Conservation (phyloP, 2,888 invertebrate genomes). For the Temnothorax ravouxi region DNA sequence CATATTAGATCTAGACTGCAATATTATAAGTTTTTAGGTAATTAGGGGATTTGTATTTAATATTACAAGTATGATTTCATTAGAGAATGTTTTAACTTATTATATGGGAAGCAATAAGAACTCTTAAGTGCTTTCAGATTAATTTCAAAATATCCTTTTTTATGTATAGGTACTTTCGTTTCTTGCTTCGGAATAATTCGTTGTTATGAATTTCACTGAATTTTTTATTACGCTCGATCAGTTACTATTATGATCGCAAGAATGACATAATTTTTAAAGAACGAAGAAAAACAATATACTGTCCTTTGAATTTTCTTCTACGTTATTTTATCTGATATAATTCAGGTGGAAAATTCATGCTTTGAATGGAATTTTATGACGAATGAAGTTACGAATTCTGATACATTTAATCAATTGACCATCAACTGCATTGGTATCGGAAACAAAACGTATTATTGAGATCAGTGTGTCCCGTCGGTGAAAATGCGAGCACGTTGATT, state of each 20-base stretch:
- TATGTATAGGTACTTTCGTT: not conserved
- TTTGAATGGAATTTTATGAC: not conserved
- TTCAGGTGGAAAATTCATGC: not conserved
- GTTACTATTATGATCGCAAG: not conserved
- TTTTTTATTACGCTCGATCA: too few relatives aligned
- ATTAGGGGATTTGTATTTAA: not conserved
- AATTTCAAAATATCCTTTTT: not conserved
- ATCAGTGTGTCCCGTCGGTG: slow-evolving; percentile 1
- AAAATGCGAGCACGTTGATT: slow-evolving; percentile 53
- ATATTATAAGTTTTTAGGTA: not conserved
- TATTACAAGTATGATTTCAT: not conserved
- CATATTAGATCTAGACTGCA: not conserved
- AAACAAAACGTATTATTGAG: slow-evolving; percentile 6
- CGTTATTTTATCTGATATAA: not conserved
- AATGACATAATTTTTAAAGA: not conserved
- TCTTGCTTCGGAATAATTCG: not conserved
- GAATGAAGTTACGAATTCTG: not conserved
- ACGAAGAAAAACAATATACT: not conserved
- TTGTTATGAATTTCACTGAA: not conserved
- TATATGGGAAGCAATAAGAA: not conserved
- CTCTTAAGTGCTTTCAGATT: not conserved
- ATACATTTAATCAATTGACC: not conserved
- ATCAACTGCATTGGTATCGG: not conserved
- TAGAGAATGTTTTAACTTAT: not conserved
- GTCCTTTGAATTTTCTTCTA: not conserved